A percentile compares a stretch with the other conserved stretches of the same genome.
These are phyloP conservation scores for Arctia plantaginis DNA, from an alignment of 2,888 invertebrate genomes.

Conservation along the genomic window DNA sequence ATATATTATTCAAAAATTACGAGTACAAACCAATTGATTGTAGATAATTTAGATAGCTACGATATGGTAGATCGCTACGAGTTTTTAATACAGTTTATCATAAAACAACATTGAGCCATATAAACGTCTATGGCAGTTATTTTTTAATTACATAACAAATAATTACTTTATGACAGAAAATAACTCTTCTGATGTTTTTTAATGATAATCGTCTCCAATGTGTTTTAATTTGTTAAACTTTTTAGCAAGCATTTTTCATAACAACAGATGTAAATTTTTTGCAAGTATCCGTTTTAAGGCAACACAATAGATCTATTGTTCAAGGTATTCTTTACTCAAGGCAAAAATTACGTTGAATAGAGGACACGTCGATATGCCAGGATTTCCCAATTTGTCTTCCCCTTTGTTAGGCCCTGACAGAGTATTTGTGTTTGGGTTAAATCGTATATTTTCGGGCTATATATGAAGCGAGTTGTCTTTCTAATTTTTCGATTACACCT, in stretches of 20 bases:
- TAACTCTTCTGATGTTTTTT: not conserved
- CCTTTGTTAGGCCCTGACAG: constrained; percentile 67
- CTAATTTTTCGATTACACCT: constrained; percentile 28
- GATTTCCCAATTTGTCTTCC: constrained; percentile 73
- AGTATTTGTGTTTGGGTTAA: constrained; percentile 64
- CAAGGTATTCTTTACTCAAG: constrained; percentile 57
- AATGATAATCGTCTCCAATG: not conserved
- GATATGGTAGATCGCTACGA: too few relatives aligned
- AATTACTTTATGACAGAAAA: not conserved
- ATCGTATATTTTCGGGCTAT: constrained; percentile 50
- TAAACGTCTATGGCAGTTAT: not conserved
- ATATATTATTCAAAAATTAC: too few relatives aligned
- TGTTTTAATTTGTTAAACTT: not conserved
- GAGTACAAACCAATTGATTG: too few relatives aligned
- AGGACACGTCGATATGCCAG: constrained; percentile 68
- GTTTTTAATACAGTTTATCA: too few relatives aligned
- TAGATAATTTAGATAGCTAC: too few relatives aligned
- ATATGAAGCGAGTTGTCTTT: constrained; percentile 31
- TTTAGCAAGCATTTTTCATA: constrained; percentile 32
- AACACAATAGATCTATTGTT: constrained; percentile 56
- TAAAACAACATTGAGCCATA: too few relatives aligned
- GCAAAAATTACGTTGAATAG: constrained; percentile 73
- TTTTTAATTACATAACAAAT: too few relatives aligned
- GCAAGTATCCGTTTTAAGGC: constrained; percentile 45
- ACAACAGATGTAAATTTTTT: constrained; percentile 44